Percentiles rank a stretch among this genome's conserved stretches.
Conservation (phyloP, 2,113 vertebrate species). For the Vanacampus margaritifer region DNA sequence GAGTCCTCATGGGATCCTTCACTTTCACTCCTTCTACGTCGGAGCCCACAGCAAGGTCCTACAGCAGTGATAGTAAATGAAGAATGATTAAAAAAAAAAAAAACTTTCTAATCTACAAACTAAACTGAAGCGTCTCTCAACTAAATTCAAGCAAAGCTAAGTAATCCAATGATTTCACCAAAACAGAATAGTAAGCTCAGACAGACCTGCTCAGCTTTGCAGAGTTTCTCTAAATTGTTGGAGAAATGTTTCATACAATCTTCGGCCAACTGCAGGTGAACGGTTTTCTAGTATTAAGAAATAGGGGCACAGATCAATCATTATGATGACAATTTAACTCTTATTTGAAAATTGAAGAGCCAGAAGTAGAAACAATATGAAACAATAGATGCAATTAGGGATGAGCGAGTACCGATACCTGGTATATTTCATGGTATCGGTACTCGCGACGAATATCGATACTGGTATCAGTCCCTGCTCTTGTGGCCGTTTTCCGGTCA, state of each 20-base stretch:
- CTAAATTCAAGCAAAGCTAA: not conserved
- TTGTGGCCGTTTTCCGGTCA: too few species aligned
- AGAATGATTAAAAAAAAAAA: too few species aligned
- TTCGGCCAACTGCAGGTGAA: conserved; percentile 90
- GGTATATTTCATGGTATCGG: too few species aligned
- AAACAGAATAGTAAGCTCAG: not conserved
- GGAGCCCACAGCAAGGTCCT: conserved; percentile 93
- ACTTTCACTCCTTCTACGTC: conserved; percentile 90
- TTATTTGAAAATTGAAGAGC: not conserved
- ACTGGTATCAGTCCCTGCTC: too few species aligned
- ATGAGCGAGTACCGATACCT: too few species aligned
- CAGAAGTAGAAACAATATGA: not conserved
- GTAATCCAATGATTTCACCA: not conserved
- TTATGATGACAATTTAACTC: too few species aligned
- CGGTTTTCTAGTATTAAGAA: conserved; percentile 77
- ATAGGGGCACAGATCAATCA: not conserved
- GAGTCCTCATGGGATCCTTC: conserved; percentile 91
- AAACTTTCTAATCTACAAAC: too few species aligned
- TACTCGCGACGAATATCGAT: too few species aligned
- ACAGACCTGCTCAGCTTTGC: conserved; percentile 92
- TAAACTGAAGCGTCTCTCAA: too few species aligned
- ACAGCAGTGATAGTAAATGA: conserved; percentile 4
- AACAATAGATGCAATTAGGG: too few species aligned
- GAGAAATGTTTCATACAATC: conserved; percentile 89
- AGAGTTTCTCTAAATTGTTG: conserved; percentile 87